Evolutionary conservation across 92 coral and sea anemone genomes (phyloP), one percentile per base, ranked within the genome.

Genomic region (Blastomussa wellsi): DNA sequence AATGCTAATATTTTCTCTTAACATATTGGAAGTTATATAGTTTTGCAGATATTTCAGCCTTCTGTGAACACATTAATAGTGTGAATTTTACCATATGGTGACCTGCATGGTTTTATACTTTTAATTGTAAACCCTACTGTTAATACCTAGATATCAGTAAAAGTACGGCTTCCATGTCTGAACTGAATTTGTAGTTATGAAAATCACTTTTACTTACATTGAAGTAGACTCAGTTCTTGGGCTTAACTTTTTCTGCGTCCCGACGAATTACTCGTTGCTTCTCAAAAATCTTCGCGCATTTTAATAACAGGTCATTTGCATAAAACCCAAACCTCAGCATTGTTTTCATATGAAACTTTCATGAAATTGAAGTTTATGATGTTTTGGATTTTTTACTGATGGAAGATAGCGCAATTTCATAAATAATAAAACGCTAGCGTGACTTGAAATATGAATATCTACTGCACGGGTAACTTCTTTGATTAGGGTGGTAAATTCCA

Each of bases 291-390:
- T 52, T 9, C 76, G n/a, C 72, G 0, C 26, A 42, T 26, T 79
- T 42, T 65, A 33, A 42, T 68, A 48, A 68, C 47, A 15, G 29
- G 20, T 1, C 20, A 81, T 81, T 81, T 81, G 85, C 85, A 81
- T 81, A 49, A 70, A 65, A 70, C 78, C 48, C 0, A 41, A 79
- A 49, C 77, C 77, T 51, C 42, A 53, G 83, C 16, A 17, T 79
- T 48, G 42, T 22, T 29, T 80, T 42, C 37, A 7, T 67, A 81
- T 81, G 69, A 81, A 81, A 71, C 59, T 35, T 81, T 81, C 38
- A 81, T 81, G 68, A 47, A 36, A 33, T 47, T 20, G 33, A 20
- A 31, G 48, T 69, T 11, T 20, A 33, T 42, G 19, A n/a, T 24
- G 33, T 36, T 29, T 60, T 22, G 51, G 64, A 7, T 36, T 26